Evolutionary conservation across 2,113 vertebrate genomes (phyloP).

Genomic region (Takifugu bimaculatus): DNA sequence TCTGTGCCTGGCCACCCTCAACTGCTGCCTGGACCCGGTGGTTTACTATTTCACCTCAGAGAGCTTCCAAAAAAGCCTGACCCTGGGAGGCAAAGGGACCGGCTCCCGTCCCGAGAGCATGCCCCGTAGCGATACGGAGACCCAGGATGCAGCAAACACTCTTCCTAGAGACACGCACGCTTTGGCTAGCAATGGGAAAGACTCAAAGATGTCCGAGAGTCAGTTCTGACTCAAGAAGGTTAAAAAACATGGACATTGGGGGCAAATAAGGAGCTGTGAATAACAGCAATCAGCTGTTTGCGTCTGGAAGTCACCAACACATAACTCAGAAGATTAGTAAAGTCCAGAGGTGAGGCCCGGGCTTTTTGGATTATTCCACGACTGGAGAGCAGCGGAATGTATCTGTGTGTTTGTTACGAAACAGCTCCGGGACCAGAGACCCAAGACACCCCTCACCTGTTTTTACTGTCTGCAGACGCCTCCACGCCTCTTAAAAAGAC

Average conservation of each 20-base stretch:
- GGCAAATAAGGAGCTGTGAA: slow-evolving; percentile 12
- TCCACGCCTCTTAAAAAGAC: slow-evolving; percentile 23
- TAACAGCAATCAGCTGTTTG: slow-evolving; percentile 50
- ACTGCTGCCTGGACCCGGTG: slow-evolving; percentile 96
- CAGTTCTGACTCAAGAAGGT: slow-evolving; percentile 48
- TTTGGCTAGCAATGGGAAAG: slow-evolving; percentile 81
- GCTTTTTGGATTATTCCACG: slow-evolving; percentile 66
- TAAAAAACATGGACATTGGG: slow-evolving; percentile 20
- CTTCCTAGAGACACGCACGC: slow-evolving; percentile 65
- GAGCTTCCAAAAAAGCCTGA: slow-evolving; percentile 95
- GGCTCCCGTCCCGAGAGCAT: slow-evolving; percentile 81
- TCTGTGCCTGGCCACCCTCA: slow-evolving; percentile 88
- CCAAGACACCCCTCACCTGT: background rate
- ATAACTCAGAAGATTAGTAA: slow-evolving; percentile 70
- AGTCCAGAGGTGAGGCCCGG: slow-evolving; percentile 62
- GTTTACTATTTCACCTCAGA: slow-evolving; percentile 98
- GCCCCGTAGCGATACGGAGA: slow-evolving; percentile 80
- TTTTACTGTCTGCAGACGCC: slow-evolving; percentile 25
- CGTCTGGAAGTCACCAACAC: slow-evolving; percentile 55
- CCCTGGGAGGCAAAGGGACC: slow-evolving; percentile 75
- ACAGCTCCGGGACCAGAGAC: slow-evolving; percentile 32
- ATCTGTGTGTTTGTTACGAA: slow-evolving; percentile 52
- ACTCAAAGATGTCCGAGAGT: slow-evolving; percentile 69
- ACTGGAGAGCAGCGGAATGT: slow-evolving; percentile 49
- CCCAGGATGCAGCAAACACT: slow-evolving; percentile 57